Evolutionary conservation across 2,113 vertebrate genomes (phyloP).

Genomic region (Plectropomus leopardus): DNA sequence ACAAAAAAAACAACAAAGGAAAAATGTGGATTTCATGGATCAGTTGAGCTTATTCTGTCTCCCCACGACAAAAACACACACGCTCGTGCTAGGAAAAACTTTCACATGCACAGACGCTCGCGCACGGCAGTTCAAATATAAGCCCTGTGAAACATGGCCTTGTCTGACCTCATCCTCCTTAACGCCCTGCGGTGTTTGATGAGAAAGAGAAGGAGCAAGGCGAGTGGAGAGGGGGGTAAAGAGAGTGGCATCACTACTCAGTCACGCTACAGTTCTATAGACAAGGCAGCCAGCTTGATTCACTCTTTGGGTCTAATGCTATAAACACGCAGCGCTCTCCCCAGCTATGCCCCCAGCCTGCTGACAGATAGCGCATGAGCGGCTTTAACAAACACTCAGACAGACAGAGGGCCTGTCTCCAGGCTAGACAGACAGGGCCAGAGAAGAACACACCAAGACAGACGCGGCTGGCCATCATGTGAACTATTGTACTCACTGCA

Average conservation of each 20-base stretch:
- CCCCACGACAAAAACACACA: slow-evolving; percentile 40
- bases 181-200: slow-evolving; percentile 63
- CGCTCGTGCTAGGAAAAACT: slow-evolving; percentile 31
- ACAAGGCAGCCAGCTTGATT: slow-evolving; percentile 77
- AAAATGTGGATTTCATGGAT: slow-evolving; percentile 68
- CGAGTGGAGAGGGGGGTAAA: slow-evolving; percentile 32
- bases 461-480: slow-evolving; percentile 45
- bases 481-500: slow-evolving; percentile 50
- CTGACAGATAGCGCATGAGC: slow-evolving; percentile 75
- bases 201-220: slow-evolving; percentile 50
- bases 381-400: slow-evolving; percentile 75
- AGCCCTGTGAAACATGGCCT: slow-evolving; percentile 59
- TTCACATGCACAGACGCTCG: slow-evolving; percentile 46
- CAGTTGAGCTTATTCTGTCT: slow-evolving; percentile 63
- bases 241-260: slow-evolving; percentile 63
- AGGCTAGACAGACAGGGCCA: slow-evolving; percentile 54
- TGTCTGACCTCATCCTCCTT: slow-evolving; percentile 68
- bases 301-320: slow-evolving; percentile 73
- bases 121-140: slow-evolving; percentile 53
- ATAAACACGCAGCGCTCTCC: slow-evolving; percentile 68
- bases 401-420: slow-evolving; percentile 75
- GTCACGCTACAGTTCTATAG: slow-evolving; percentile 72
- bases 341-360: slow-evolving; percentile 66
- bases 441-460: slow-evolving; percentile 45
- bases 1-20: slow-evolving; percentile 66